These are phyloP conservation scores for Phyllostomus hastatus DNA, from an alignment of 2,113 vertebrate species.

Conservation along the genomic window DNA sequence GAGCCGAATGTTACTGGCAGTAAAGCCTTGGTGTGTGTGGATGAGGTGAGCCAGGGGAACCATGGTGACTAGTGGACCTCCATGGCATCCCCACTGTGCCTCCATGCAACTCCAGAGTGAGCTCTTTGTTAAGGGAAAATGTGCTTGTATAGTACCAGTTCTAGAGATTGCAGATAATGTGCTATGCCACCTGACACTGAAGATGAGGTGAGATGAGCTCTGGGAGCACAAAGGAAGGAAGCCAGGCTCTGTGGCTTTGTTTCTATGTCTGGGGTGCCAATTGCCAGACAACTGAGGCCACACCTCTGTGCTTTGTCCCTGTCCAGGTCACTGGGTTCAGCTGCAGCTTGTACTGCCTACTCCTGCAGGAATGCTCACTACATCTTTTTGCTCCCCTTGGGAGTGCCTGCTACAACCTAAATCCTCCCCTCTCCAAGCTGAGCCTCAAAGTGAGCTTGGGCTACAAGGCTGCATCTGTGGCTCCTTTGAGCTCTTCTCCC, in stretches of 20 bases:
- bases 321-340: neutral
- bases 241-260: neutral
- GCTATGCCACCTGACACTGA: neutral
- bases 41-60: neutral
- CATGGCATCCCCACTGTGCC: neutral
- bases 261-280: neutral
- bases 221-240: neutral
- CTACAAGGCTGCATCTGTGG: neutral
- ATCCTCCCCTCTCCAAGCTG: neutral
- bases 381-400: neutral
- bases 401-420: neutral
- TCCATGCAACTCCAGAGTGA: neutral
- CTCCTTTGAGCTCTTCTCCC: neutral
- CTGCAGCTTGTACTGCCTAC: neutral
- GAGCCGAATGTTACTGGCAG: neutral
- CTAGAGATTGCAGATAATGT: neutral
- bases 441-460: neutral
- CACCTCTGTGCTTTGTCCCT: neutral
- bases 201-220: neutral
- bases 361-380: neutral
- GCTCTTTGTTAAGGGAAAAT: neutral
- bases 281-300: neutral
- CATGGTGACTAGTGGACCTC: neutral
- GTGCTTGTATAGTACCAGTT: neutral
- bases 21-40: neutral